Percentiles rank a stretch among this genome's conserved stretches.
Conservation (phyloP, 53 echinoderm and acorn worm species). For the Zoroaster sp. region DNA sequence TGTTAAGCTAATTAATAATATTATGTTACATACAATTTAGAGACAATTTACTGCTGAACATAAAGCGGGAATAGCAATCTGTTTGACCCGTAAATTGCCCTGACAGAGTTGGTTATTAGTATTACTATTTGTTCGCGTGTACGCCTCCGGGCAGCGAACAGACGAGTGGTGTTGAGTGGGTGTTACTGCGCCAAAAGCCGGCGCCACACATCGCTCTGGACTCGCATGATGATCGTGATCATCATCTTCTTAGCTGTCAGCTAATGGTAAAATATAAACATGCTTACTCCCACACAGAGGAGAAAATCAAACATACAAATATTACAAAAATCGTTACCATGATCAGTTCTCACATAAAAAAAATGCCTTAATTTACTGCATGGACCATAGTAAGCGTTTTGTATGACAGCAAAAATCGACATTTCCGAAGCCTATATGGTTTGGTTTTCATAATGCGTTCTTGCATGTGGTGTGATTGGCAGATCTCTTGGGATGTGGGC, state of each 20-base stretch:
- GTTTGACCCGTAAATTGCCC: not conserved
- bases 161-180: slow-evolving; percentile 40
- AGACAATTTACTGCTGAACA: not conserved
- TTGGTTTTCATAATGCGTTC: no score
- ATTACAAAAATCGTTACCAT: not conserved
- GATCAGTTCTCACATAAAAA: no score
- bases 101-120: not conserved
- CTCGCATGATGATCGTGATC: not conserved
- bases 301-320: not conserved
- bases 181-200: slow-evolving; percentile 43
- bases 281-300: not conserved
- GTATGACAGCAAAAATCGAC: no score
- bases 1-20: not conserved
- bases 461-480: not conserved
- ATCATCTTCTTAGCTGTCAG: not conserved
- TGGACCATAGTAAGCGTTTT: no score
- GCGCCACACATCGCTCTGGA: slow-evolving; percentile 22
- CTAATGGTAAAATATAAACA: not conserved
- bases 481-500: not conserved
- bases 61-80: not conserved
- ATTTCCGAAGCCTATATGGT: no score
- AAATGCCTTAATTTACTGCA: no score
- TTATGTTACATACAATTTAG: no score
- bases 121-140: not conserved
- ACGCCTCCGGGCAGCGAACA: slow-evolving; percentile 1